Percentiles rank a stretch among this genome's conserved stretches.
Evolutionary conservation across 53 echinoderm and acorn worm species (phyloP).

Genomic region (Glandiceps talaboti): DNA sequence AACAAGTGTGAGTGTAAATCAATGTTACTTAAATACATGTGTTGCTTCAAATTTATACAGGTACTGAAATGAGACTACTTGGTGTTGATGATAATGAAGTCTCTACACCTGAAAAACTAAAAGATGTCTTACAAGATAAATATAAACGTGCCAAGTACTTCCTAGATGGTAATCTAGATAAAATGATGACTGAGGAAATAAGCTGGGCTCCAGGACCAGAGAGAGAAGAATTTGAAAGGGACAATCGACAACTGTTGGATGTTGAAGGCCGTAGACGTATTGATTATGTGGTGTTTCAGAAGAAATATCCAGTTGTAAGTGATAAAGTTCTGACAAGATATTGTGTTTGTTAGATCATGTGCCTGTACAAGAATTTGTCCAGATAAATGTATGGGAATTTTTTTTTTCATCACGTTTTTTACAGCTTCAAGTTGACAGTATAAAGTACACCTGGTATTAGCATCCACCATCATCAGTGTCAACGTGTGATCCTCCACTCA

Average conservation of each 20-base stretch:
- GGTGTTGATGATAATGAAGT: slow-evolving; percentile 59
- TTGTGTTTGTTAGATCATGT: too few species aligned
- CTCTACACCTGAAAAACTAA: slow-evolving; percentile 38
- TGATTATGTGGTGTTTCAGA: slow-evolving; percentile 40
- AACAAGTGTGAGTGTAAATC: too few species aligned
- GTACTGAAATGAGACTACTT: slow-evolving; percentile 48
- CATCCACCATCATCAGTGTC: too few species aligned
- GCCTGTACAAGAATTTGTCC: too few species aligned
- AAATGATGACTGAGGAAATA: neutral
- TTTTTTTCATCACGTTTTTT: too few species aligned
- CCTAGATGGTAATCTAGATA: neutral
- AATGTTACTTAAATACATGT: too few species aligned
- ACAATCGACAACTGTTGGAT: neutral
- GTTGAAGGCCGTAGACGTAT: slow-evolving; percentile 28
- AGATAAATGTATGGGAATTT: too few species aligned
- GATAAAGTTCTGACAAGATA: too few species aligned
- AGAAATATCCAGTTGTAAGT: neutral
- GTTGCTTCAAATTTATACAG: too few species aligned
- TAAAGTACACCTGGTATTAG: too few species aligned
- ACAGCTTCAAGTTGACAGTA: too few species aligned
- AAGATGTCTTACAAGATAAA: neutral
- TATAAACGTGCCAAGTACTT: neutral
- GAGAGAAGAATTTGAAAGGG: neutral
- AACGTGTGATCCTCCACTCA: too few species aligned
- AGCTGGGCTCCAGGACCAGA: neutral